Evolutionary conservation across 2,888 invertebrate species (phyloP).

Genomic region (Drosophila putrida): DNA sequence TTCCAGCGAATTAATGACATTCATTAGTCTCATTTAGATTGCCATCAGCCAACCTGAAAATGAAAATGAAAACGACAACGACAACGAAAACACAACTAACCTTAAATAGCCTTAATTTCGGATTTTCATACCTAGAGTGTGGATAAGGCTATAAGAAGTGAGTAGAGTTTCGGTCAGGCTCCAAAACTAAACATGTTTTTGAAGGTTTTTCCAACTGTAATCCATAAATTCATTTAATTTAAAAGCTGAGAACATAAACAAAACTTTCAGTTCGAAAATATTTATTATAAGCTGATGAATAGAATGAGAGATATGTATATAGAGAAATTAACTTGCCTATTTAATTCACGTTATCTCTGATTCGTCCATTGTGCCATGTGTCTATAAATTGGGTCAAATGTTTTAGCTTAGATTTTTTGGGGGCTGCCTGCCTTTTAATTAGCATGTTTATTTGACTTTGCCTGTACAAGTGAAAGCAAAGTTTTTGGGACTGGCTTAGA

Average conservation of each 20-base stretch:
- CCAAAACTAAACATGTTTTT: too few species aligned
- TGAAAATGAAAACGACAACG: slow-evolving; percentile 31
- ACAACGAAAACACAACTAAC: neutral
- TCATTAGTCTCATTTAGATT: slow-evolving; percentile 78
- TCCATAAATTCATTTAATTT: neutral
- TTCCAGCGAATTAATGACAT: slow-evolving; percentile 73
- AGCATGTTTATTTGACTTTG: slow-evolving; percentile 78
- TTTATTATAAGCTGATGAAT: neutral
- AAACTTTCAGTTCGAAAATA: neutral
- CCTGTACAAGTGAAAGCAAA: slow-evolving; percentile 40
- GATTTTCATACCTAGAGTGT: neutral
- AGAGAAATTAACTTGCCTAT: neutral
- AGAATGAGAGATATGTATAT: neutral
- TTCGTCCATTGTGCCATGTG: slow-evolving; percentile 19
- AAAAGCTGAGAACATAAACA: neutral
- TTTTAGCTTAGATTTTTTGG: slow-evolving; percentile 40
- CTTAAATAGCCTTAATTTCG: slow-evolving; percentile 4
- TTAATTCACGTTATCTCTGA: neutral
- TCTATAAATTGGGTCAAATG: slow-evolving; percentile 71
- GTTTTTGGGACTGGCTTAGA: slow-evolving; percentile 41
- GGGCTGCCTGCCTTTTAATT: slow-evolving; percentile 67
- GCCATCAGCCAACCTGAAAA: slow-evolving; percentile 47
- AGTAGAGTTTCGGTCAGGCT: too few species aligned
- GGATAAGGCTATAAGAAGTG: neutral
- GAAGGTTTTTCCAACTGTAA: too few species aligned